Evolutionary conservation across 2,888 invertebrate genomes (phyloP), one percentile per base, ranked within the genome.

Genomic region (Alitta virens): DNA sequence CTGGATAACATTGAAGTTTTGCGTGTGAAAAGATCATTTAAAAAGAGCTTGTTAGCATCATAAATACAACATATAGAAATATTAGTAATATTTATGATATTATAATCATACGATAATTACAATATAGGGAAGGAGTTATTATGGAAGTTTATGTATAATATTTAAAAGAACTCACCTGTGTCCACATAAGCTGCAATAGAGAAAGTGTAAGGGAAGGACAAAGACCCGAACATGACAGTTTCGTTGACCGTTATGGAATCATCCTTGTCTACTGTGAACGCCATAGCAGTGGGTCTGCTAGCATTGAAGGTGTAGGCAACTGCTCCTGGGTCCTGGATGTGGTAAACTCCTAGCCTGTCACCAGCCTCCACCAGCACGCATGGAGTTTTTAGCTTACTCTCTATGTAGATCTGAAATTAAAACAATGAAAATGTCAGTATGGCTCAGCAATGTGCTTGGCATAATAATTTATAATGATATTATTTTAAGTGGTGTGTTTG

Each of bases 171-270:
- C 60, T 23, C 27, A 60, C 60, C 42, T 24, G 60, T 54, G n/a
- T 60, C 53, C 1, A 60, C 52, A 23, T 53, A 60, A 21, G 54
- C 60, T 12, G 60, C 53, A 27, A 60, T 26, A 27, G 60, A 60
- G 54, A 60, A 60, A 33, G 53, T 54, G 27, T 60, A 60, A 23
- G 60, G 60, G 54, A 60, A 60, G 43, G 60, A 53, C 26, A 60
- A 54, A 1, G 60, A 53, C 23, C 53, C 60, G 60, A 60, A 60
- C 43, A 42, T 18, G 18, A 60, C 54, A 18, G 27, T 43, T n/a
- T 42, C 9, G 23, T 46, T 46, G 46, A 60, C 26, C 14, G 25
- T 7, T 7, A 42, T 25, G 25, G 60, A 54, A 25, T 27, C 43
- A n/a, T 24, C 23, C 46, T 53, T 54, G 46, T 12, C 12, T 1